Evolutionary conservation across 2,888 invertebrate species (phyloP).

Genomic region (Gymnosoma rotundatum): DNA sequence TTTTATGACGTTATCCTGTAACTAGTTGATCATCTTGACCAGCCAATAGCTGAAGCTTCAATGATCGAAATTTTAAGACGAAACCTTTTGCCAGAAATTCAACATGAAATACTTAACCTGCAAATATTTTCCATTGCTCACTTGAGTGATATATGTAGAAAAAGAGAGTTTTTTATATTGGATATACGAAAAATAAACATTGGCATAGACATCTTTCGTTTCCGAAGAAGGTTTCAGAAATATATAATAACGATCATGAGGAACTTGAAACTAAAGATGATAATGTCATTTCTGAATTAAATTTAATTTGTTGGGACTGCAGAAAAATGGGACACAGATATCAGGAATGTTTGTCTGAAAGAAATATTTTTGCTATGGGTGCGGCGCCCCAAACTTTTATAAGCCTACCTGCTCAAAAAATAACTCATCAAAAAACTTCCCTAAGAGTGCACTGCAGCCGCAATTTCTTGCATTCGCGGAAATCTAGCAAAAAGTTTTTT

Average conservation of each 20-base stretch:
- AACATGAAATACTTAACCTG: constrained; percentile 8
- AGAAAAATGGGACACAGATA: too few species aligned
- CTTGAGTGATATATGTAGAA: too few species aligned
- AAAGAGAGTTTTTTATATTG: too few species aligned
- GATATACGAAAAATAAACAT: too few species aligned
- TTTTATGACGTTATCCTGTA: not conserved
- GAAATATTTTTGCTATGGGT: too few species aligned
- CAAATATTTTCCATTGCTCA: not conserved
- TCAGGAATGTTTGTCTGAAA: too few species aligned
- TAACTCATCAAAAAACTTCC: too few species aligned
- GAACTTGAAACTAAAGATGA: not conserved
- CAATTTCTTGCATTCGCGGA: too few species aligned
- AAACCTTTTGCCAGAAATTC: constrained; percentile 13
- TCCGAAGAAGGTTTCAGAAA: not conserved
- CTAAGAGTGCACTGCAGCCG: too few species aligned
- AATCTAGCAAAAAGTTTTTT: too few species aligned
- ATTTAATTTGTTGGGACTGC: not conserved
- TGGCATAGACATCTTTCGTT: not conserved
- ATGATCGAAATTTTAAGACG: constrained; percentile 12
- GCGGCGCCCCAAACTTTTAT: too few species aligned
- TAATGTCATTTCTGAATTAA: not conserved
- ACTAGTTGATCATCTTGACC: constrained; percentile 17
- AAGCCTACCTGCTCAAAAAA: too few species aligned
- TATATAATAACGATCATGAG: not conserved
- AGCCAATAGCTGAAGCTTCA: not conserved